These are phyloP conservation scores for Stegostoma tigrinum DNA, from an alignment of 2,113 vertebrate species.

Conservation along the genomic window DNA sequence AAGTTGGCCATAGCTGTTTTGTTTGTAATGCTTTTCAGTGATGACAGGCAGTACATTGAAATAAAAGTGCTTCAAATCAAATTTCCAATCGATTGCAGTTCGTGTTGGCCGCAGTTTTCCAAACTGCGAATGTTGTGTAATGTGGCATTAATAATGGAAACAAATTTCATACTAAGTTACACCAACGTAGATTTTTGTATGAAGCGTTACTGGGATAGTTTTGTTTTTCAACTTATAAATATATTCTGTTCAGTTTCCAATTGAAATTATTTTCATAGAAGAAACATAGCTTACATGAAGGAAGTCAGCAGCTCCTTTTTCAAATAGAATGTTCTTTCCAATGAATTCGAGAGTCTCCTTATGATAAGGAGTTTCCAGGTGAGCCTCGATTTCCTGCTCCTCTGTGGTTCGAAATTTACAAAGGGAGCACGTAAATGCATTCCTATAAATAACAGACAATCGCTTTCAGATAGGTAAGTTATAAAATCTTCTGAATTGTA, in stretches of 20 bases:
- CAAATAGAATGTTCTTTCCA: slow-evolving; percentile 76
- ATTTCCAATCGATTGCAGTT: background rate
- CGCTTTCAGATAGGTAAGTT: background rate
- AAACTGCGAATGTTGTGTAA: background rate
- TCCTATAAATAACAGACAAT: background rate
- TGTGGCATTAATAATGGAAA: background rate
- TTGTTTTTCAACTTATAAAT: background rate
- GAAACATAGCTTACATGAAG: slow-evolving; percentile 65
- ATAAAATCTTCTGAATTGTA: slow-evolving; percentile 55
- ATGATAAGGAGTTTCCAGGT: slow-evolving; percentile 71
- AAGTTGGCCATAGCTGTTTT: background rate
- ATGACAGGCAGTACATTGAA: background rate
- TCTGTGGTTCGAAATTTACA: slow-evolving; percentile 80
- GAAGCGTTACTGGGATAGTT: background rate
- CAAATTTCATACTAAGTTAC: background rate
- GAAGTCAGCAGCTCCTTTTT: slow-evolving; percentile 75
- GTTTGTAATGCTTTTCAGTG: background rate
- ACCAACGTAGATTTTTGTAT: background rate
- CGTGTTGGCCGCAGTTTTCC: too few species aligned
- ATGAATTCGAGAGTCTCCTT: slow-evolving; percentile 74
- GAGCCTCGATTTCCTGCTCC: slow-evolving; percentile 74
- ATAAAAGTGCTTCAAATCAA: background rate
- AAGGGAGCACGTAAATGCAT: slow-evolving; percentile 65
- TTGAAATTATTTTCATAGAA: slow-evolving; percentile 38
- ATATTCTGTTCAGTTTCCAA: background rate